A percentile compares a stretch with the other conserved stretches of the same genome.
Evolutionary conservation across 2,888 invertebrate genomes (phyloP).

Genomic region (Nomada goodeniana): DNA sequence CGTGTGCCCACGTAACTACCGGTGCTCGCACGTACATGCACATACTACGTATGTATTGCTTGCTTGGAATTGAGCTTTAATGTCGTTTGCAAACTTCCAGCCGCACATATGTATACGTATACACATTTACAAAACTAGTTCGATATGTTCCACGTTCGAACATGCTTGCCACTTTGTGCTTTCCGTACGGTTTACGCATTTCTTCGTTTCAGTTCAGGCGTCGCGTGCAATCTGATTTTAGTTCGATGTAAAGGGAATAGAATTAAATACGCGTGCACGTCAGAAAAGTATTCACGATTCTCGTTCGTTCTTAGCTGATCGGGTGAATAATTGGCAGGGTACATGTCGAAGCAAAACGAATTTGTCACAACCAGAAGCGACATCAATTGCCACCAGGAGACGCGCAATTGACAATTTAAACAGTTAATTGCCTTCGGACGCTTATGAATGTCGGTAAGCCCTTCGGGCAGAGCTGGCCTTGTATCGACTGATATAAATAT

Average conservation of each 20-base stretch:
- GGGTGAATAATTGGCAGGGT: too few species aligned
- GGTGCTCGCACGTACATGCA: constrained; percentile 45
- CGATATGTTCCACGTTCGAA: neutral
- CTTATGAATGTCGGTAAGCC: too few species aligned
- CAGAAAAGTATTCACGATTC: too few species aligned
- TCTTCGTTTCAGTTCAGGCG: neutral
- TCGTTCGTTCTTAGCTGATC: too few species aligned
- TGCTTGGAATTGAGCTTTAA: constrained; percentile 55
- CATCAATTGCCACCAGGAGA: too few species aligned
- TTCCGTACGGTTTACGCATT: neutral
- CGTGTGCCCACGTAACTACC: constrained; percentile 59
- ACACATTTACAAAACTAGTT: neutral
- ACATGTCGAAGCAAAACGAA: too few species aligned
- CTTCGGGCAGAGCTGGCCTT: too few species aligned
- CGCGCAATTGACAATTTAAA: too few species aligned
- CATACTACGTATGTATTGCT: constrained; percentile 49
- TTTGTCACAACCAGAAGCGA: too few species aligned
- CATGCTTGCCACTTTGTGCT: neutral
- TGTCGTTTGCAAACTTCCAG: constrained; percentile 61
- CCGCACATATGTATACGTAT: neutral
- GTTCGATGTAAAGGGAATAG: neutral
- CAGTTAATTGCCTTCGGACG: too few species aligned
- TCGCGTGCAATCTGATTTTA: neutral
- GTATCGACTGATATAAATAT: too few species aligned
- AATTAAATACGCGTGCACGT: too few species aligned